Conservation (phyloP, 2,888 invertebrate genomes). For the Portevinia maculata region DNA sequence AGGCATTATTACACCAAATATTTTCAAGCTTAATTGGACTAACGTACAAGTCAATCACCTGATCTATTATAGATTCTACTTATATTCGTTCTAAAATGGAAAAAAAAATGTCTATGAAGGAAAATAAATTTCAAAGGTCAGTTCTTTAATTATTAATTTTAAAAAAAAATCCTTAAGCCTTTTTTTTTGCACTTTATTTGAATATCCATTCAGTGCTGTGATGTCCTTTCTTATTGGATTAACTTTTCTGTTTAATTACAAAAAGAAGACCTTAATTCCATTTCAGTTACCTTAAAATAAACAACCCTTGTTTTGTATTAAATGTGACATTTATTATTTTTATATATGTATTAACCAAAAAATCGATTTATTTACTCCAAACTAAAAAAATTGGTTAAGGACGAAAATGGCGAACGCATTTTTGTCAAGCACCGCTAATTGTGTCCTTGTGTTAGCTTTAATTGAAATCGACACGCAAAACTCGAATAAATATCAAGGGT, state of each 20-base stretch:
- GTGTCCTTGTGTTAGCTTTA: conserved; percentile 22
- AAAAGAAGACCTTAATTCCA: neutral
- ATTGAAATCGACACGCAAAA: conserved; percentile 48
- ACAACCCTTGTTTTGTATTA: neutral
- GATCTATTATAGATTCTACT: too few species aligned
- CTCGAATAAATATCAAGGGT: conserved; percentile 29
- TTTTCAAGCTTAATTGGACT: too few species aligned
- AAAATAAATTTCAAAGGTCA: too few species aligned
- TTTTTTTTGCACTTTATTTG: conserved; percentile 9
- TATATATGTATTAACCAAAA: too few species aligned
- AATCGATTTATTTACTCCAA: conserved; percentile 1
- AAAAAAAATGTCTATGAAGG: too few species aligned
- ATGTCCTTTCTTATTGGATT: neutral
- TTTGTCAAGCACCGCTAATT: conserved; percentile 4
- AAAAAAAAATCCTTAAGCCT: too few species aligned
- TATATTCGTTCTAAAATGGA: too few species aligned
- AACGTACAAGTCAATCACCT: too few species aligned
- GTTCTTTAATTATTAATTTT: too few species aligned
- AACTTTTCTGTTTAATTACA: neutral
- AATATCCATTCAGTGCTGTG: neutral
- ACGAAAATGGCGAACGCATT: neutral
- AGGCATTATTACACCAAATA: too few species aligned
- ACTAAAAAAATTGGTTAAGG: neutral
- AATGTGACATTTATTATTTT: too few species aligned
- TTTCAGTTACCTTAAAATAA: neutral